phyloP scores from a whole-genome alignment of 1,140 invertebrate genomes.

The Drosophila lowei region DNA sequence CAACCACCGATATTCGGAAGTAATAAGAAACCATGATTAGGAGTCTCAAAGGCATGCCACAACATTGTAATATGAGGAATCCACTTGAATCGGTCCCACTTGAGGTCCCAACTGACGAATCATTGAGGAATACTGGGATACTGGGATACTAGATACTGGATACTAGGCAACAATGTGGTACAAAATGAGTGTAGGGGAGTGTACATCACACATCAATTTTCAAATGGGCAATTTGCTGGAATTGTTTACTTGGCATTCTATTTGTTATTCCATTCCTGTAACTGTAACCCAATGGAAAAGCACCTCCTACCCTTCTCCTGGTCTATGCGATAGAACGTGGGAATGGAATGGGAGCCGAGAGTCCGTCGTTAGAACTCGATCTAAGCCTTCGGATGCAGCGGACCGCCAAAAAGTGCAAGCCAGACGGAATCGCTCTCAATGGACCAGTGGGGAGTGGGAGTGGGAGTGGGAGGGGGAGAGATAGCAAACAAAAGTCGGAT shows the following conservation, averaged over 20 bases:
- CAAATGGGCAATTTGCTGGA: conserved; percentile 1
- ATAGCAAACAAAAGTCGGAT: conserved; percentile 42
- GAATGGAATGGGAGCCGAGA: conserved; percentile 30
- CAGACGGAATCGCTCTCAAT: background rate
- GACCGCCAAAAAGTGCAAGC: conserved; percentile 20
- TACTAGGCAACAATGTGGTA: background rate
- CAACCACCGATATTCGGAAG: background rate
- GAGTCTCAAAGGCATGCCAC: background rate
- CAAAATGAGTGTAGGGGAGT: background rate
- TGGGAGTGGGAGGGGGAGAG: background rate
- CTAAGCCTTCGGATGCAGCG: background rate
- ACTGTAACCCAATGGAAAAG: conserved; percentile 3
- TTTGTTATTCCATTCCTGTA: conserved; percentile 17
- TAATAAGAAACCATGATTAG: background rate
- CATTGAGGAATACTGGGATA: background rate
- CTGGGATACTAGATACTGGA: background rate
- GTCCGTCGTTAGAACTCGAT: conserved; percentile 18
- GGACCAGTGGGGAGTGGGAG: no score
- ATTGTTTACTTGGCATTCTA: conserved; percentile 33
- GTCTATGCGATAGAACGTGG: conserved; percentile 16
- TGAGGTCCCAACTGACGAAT: background rate
- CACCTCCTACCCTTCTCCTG: background rate
- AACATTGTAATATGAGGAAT: conserved; percentile 1
- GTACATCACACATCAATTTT: background rate
- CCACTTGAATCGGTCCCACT: conserved; percentile 10